Evolutionary conservation across 2,888 invertebrate species (phyloP), one percentile per base, ranked within the genome.

Genomic region (Notocelia uddmanniana): DNA sequence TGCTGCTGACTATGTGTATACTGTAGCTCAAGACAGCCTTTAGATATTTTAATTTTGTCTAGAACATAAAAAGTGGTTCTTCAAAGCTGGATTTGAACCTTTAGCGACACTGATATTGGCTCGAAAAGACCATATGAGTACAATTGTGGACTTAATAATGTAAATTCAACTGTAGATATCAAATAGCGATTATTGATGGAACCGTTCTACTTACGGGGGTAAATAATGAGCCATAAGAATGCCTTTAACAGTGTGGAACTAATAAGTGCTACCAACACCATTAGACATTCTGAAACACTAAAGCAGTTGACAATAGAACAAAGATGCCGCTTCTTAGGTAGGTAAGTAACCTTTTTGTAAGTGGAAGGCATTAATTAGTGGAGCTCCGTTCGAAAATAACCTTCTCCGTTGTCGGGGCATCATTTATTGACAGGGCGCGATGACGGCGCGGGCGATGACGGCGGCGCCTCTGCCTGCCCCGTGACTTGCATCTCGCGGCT

Each of bases 341-440:
- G 58, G 70, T 70, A 81, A 60, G 45, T 41, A 45, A 79, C 80
- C 87, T 90, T 89, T 89, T 89, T 83, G 84, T 77, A 78, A 80
- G 82, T 87, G 84, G 87, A 86, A 84, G 84, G 85, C 83, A 90
- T 92, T 93, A 93, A 93, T 93, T 93, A 93, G 91, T 89, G 87
- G 87, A 89, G 86, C 83, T 82, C 85, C 87, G 82, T 89, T 91
- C 86, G 82, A 89, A 90, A 92, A 91, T 92, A 92, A 91, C 90
- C 90, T 88, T 86, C 87, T 90, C 87, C 82, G 89, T 88, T 90
- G 91, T 91, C 90, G 87, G 83, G 84, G 79, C 86, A 86, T 91
- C 90, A 89, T 76, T 82, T 89, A 91, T 89, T 89, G 92, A 91
- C 92, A 89, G 89, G 87, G 81, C 81, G 83, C 85, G 89, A 87